Evolutionary conservation across 2,888 invertebrate species (phyloP).

Genomic region (Cryptocephalus moraei): DNA sequence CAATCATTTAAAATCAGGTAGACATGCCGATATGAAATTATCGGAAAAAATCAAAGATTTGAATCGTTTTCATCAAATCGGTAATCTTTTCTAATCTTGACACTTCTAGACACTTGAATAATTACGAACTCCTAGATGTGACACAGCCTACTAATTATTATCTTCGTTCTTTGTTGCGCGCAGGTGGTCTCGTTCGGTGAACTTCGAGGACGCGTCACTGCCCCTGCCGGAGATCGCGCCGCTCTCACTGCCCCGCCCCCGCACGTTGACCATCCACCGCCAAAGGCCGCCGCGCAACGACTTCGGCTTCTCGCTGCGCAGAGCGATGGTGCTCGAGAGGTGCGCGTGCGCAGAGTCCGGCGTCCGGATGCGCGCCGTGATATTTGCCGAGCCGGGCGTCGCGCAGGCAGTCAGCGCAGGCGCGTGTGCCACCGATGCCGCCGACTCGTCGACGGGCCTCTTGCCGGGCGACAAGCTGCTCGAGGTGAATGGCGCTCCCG

Average conservation of each 20-base stretch:
- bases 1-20: too few species aligned
- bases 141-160: too few species aligned
- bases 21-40: too few species aligned
- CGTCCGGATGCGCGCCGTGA: conserved; percentile 60
- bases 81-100: too few species aligned
- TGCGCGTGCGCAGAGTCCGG: conserved; percentile 33
- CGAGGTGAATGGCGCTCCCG: conserved; percentile 80
- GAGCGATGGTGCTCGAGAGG: conserved; percentile 69
- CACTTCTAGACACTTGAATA: too few species aligned
- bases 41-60: too few species aligned
- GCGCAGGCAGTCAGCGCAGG: too few species aligned
- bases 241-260: conserved; percentile 58
- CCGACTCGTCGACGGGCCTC: conserved; percentile 79
- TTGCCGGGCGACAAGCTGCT: conserved; percentile 90
- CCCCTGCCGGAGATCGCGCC: conserved; percentile 62
- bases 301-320: conserved; percentile 86
- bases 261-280: conserved; percentile 65
- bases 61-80: too few species aligned
- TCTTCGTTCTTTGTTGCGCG: too few species aligned
- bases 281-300: conserved; percentile 80
- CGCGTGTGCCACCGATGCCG: conserved; percentile 54
- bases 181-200: conserved; percentile 65
- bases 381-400: conserved; percentile 79
- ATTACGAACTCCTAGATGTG: too few species aligned
- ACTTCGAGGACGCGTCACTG: conserved; percentile 64